Evolutionary conservation across 2,888 invertebrate species (phyloP).

Genomic region (Prionchulus punctatus): DNA sequence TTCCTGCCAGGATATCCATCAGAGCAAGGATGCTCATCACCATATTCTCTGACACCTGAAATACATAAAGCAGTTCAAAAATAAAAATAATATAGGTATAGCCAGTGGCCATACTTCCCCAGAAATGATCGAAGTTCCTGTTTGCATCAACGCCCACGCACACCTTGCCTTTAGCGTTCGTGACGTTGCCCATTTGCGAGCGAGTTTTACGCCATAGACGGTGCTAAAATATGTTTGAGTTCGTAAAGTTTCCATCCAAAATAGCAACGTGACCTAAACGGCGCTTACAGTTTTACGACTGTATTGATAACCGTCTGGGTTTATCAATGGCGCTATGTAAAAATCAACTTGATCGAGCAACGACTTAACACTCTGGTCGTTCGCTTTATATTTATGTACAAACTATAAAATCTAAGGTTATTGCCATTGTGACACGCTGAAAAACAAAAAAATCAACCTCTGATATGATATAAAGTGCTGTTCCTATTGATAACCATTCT

Average conservation of each 20-base stretch:
- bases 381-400: neutral
- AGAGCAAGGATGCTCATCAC: neutral
- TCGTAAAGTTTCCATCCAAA: neutral
- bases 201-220: constrained; percentile 30
- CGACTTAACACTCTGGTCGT: neutral
- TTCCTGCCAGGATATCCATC: neutral
- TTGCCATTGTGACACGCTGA: too few species aligned
- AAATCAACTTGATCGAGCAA: neutral
- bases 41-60: neutral
- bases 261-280: neutral
- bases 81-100: neutral
- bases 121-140: constrained; percentile 28
- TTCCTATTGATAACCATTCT: too few species aligned
- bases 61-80: neutral
- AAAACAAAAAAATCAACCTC: too few species aligned
- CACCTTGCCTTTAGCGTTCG: constrained; percentile 16
- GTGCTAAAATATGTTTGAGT: constrained; percentile 15
- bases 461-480: too few species aligned
- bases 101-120: constrained; percentile 19
- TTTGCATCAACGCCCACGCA: constrained; percentile 30
- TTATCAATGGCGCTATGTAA: constrained; percentile 4
- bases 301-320: constrained; percentile 9
- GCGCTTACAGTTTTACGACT: constrained; percentile 6
- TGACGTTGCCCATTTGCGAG: constrained; percentile 20
- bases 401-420: constrained; percentile 6